Percentiles rank a stretch among this genome's conserved stretches.
phyloP scores from a whole-genome alignment of 2,888 invertebrate species.

The Drosophila testacea region DNA sequence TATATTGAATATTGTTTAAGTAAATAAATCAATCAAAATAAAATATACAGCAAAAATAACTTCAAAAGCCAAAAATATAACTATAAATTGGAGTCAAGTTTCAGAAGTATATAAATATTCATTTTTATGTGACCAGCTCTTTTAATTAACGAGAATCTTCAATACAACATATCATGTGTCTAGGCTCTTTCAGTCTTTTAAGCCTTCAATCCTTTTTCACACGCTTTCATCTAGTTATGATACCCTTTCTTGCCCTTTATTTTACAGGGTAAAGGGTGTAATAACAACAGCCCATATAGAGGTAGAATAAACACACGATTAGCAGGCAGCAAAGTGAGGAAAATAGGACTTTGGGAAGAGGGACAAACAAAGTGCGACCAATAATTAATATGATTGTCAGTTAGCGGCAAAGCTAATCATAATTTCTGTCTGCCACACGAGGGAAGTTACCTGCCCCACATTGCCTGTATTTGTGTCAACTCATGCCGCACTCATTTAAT shows the following conservation, averaged over 20 bases:
- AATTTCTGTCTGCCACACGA: conserved; percentile 14
- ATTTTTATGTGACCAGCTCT: too few species aligned
- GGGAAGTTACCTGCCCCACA: conserved; percentile 21
- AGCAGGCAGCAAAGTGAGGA: neutral
- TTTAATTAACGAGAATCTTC: too few species aligned
- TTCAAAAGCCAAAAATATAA: too few species aligned
- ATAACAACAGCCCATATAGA: conserved; percentile 16
- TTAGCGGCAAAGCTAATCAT: conserved; percentile 44
- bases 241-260: neutral
- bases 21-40: too few species aligned
- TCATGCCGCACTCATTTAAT: conserved; percentile 34
- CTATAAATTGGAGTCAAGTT: too few species aligned
- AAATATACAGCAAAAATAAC: too few species aligned
- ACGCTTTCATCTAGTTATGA: neutral
- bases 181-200: neutral
- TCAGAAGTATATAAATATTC: too few species aligned
- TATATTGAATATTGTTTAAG: too few species aligned
- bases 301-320: conserved; percentile 9
- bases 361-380: conserved; percentile 8
- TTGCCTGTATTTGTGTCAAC: conserved; percentile 32
- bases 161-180: neutral
- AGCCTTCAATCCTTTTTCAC: neutral
- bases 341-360: neutral
- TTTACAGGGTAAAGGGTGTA: neutral
- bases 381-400: conserved; percentile 68